Evolutionary conservation across 2,797 vertebrate species (phyloP).

Genomic region (Pteronotus mesoamericanus): DNA sequence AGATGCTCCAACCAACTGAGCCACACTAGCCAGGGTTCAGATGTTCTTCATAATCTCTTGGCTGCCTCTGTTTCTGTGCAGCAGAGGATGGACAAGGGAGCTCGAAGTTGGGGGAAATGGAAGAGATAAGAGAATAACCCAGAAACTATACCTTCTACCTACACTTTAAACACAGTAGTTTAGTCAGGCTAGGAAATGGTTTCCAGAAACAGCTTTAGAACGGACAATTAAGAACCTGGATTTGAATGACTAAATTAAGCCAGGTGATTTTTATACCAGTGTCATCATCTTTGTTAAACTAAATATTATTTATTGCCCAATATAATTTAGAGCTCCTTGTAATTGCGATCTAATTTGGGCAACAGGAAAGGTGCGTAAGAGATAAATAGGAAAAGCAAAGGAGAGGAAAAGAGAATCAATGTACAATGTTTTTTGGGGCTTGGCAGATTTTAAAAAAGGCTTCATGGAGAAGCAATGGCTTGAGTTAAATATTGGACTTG

Average conservation of each 20-base stretch:
- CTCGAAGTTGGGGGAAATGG: background rate
- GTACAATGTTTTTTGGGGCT: background rate
- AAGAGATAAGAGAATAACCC: slow-evolving; percentile 19
- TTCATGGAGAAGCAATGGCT: background rate
- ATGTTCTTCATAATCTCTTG: background rate
- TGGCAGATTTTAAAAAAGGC: background rate
- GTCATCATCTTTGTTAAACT: slow-evolving; percentile 25
- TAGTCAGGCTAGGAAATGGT: background rate
- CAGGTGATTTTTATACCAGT: background rate
- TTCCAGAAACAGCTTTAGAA: slow-evolving; percentile 7
- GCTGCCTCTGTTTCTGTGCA: background rate
- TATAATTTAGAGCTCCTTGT: background rate
- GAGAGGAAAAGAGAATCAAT: background rate
- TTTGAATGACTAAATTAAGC: background rate
- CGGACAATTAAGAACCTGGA: background rate
- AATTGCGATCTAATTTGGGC: background rate
- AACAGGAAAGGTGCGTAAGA: background rate
- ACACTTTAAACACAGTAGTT: background rate
- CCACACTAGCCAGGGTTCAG: background rate
- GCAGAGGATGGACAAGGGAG: background rate
- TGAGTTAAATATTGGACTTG: background rate
- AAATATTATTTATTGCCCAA: background rate
- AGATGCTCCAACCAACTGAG: too few species aligned
- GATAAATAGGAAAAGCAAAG: background rate
- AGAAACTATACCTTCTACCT: background rate